Evolutionary conservation across 2,888 invertebrate genomes (phyloP), one percentile per base, ranked within the genome.

Genomic region (Anthophora plumipes): DNA sequence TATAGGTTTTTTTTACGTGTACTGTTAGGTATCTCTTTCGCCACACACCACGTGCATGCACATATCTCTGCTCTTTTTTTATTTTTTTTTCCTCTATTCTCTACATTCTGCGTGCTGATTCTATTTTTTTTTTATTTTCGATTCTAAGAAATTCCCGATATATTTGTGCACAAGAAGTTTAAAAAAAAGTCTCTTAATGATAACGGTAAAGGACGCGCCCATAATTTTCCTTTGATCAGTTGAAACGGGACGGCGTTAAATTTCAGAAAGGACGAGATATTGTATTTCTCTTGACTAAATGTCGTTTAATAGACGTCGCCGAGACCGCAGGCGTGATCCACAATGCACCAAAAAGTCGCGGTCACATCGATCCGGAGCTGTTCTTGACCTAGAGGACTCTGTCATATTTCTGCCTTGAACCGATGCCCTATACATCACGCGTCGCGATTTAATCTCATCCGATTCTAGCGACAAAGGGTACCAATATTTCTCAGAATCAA

Each of bases 41-140:
- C 74, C 77, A 85, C 82, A 86, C 83, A 79, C 80, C 70, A 80
- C 82, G 80, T 70, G 70, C 86, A 85, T 86, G 83, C 82, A 85
- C 31, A 31, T n/a, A n/a, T 59, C 75, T 66, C 48, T 67, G 46
- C 46, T 43, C n/a, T n/a, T n/a, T n/a, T n/a, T n/a, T n/a, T n/a
- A n/a, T n/a, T n/a, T n/a, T 9, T 11, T 63, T 20, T n/a, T 0
- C 6, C 17, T 41, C 41, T 31, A 31, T 31, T 31, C 31, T 31
- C 39, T 50, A 57, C 41, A 14, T 46, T 17, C 1, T 20, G 5
- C 0, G 6, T 25, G 14, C 9, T n/a, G n/a, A n/a, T 22, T n/a
- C n/a, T 8, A 22, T 31, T 31, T 31, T 31, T 31, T 31, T 31
- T 31, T 31, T 31, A 4, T 31, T 31, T 31, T n/a, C n/a, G n/a